Percentiles rank a stretch among this genome's conserved stretches.
phyloP scores from a whole-genome alignment of 35 echinoderm and acorn worm genomes.

The Holothuria glaberrima region DNA sequence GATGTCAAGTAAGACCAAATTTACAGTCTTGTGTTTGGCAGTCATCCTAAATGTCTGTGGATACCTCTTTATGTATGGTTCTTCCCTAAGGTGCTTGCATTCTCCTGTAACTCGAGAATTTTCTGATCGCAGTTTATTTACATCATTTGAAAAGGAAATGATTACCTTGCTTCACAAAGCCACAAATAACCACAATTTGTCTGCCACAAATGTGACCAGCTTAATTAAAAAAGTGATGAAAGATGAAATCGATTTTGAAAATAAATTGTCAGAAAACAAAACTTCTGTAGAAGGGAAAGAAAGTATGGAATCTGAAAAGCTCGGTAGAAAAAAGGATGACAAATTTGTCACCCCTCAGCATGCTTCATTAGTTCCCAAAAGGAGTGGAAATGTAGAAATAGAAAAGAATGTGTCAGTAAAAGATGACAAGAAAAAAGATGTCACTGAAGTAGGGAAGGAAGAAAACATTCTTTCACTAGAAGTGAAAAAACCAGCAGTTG shows the following conservation, averaged over 20 bases:
- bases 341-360: too few relatives aligned
- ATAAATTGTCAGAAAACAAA: background rate
- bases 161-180: background rate
- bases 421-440: too few relatives aligned
- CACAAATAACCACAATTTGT: background rate
- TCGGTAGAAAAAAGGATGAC: too few relatives aligned
- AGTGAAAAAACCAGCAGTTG: too few relatives aligned
- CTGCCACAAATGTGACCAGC: slow-evolving; percentile 2
- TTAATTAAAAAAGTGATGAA: background rate
- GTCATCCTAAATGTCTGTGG: slow-evolving; percentile 1
- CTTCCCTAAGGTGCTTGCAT: background rate
- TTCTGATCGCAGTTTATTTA: background rate
- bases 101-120: background rate
- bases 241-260: background rate
- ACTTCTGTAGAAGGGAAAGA: background rate
- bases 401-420: too few relatives aligned
- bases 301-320: background rate
- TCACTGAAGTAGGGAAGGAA: too few relatives aligned
- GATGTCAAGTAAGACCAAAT: slow-evolving; percentile 14
- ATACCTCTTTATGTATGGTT: slow-evolving; percentile 18
- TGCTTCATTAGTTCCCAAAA: too few relatives aligned
- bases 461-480: too few relatives aligned
- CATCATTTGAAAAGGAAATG: background rate
- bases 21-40: slow-evolving; percentile 4
- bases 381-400: too few relatives aligned